Evolutionary conservation across 2,113 vertebrate genomes (phyloP), one percentile per base, ranked within the genome.

Genomic region (Platycercus adscitus): DNA sequence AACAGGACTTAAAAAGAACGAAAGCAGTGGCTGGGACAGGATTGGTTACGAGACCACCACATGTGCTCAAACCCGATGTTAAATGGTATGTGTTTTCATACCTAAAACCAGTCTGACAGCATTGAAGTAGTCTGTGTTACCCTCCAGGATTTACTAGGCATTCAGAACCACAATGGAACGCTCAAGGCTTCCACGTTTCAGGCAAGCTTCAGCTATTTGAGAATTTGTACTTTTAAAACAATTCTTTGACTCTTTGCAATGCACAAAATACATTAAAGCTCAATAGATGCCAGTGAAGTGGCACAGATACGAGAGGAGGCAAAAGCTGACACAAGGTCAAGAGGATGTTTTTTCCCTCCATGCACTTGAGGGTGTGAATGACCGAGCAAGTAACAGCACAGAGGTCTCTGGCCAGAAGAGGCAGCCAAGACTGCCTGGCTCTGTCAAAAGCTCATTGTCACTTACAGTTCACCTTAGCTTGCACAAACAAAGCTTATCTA

Each of bases 331-430:
- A 15, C 6, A 9, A 55, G 24, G 21, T 35, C 56, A 58, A 35
- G 61, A 46, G 24, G 28, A 13, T 31, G 4, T 18, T 52, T 89
- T 21, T 50, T 46, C 4, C 26, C 33, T 25, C 21, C 33, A 10
- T 58, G 33, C 13, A 35, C 33, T 58, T 58, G 21, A 58, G 21
- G 21, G 21, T 8, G 41, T 1, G 26, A 72, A 26, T 1, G 0
- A 25, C 6, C 0, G 1, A 15, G 13, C 0, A 1, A 4, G 14
- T 0, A 3, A 20, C 29, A 20, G 63, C 64, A 39, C 29, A 10
- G 31, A 35, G 26, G 11, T 29, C 56, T 77, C 6, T 24, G 37
- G 71, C 56, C 70, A 71, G 77, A 61, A 71, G 70, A 66, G 69
- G 70, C 64, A 60, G 58, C 77, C 70, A 53, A 37, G n/a, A 2